phyloP scores from a whole-genome alignment of 2,113 vertebrate genomes.

The Geothlypis trichas region DNA sequence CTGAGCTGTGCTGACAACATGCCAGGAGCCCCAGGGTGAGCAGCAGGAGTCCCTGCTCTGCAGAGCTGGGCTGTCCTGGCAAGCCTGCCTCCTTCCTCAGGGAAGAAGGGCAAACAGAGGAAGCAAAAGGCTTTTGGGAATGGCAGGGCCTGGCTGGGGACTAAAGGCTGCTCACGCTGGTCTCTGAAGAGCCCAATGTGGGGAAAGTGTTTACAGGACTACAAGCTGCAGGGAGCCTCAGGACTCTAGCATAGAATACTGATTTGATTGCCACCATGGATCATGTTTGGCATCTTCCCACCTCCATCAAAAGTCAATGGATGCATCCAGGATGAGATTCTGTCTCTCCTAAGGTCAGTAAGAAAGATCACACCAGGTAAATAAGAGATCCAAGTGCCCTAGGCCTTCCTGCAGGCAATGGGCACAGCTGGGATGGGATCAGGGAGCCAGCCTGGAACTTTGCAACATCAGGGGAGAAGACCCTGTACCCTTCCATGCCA shows the following conservation, averaged over 20 bases:
- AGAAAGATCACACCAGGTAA: neutral
- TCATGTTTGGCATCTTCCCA: neutral
- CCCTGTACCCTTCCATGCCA: rapidly evolving
- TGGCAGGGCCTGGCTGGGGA: neutral
- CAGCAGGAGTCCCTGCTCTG: neutral
- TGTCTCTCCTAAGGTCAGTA: neutral
- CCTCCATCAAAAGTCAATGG: neutral
- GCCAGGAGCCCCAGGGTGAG: neutral
- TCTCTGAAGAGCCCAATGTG: neutral
- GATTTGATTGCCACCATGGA: neutral
- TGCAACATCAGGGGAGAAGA: neutral
- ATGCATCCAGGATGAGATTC: neutral
- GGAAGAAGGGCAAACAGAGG: neutral
- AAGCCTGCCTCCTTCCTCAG: neutral
- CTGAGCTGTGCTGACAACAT: neutral
- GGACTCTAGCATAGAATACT: rapidly evolving
- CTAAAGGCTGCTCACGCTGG: rapidly evolving
- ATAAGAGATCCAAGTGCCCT: neutral
- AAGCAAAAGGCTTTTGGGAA: neutral
- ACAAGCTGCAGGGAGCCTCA: neutral
- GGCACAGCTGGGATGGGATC: neutral
- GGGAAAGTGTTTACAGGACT: neutral
- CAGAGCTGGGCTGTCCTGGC: neutral
- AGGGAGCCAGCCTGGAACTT: neutral
- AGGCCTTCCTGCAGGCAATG: neutral